Base-by-base conservation (phyloP, 2,113 vertebrate genomes). In the Addax nasomaculatus region DNA sequence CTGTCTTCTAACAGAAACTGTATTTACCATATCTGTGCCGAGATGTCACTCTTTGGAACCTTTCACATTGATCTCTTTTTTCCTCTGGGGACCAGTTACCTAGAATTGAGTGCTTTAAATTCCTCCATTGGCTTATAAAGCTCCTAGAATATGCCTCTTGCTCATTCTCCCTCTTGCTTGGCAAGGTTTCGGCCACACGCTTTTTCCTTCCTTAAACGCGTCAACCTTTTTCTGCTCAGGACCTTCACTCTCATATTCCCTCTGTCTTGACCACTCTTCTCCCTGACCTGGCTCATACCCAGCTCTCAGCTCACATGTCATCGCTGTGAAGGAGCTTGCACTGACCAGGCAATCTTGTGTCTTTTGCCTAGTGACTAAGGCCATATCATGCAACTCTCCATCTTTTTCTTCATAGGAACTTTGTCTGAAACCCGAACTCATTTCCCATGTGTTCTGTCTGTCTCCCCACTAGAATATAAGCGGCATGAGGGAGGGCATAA, bases 321-420 rank as follows among this genome's bases (percentile, higher is more conserved):
- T 81, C 15, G 23, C n/a, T 11, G 9, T 47, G 19, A 86, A 86
- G 47, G 39, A 57, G 49, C 64, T 67, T 27, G 21, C n/a, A 21
- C 33, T 51, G 33, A 16, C 9, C 11, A 21, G 87, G 27, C n/a
- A 39, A 7, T 33, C 43, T 51, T 49, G 33, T 30, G 10, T 43
- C 58, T 15, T 85, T 49, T 67, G 36, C 27, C 15, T 23, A 17
- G 9, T 19, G 21, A 78, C 55, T n/a, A 12, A 78, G 36, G 43
- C 13, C 2, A 0, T 45, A 30, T 51, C 30, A 73, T 29, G 7
- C 0, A 14, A 43, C 27, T 25, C 39, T 27, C 9, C 12, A 43
- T 86, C 25, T 5, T 91, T 94, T 85, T 85, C 39, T 95, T 30
- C 58, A 25, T 4, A 86, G 25, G 33, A 16, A 15, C 12, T 90